Evolutionary conservation across 2,888 invertebrate species (phyloP).

Genomic region (Eumacrocentrus americanus): DNA sequence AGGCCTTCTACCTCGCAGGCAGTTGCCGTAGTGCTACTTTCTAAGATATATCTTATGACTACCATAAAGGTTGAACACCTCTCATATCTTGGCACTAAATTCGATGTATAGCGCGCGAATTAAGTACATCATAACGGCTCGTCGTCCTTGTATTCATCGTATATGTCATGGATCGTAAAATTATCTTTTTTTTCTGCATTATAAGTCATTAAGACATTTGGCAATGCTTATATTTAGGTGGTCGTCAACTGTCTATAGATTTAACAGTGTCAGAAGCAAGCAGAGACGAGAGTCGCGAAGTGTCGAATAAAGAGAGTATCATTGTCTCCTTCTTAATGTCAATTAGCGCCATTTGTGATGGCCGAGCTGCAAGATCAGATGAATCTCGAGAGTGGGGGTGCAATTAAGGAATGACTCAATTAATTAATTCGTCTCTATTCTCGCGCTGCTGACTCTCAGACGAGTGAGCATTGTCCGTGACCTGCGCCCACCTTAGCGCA

Average conservation of each 20-base stretch:
- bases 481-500: conserved; percentile 42
- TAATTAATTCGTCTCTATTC: conserved; percentile 53
- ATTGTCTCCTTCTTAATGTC: conserved; percentile 29
- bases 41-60: conserved; percentile 4
- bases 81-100: background rate
- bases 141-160: no score
- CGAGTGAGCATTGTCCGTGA: conserved; percentile 41
- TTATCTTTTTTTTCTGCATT: no score
- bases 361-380: conserved; percentile 24
- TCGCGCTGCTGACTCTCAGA: conserved; percentile 17
- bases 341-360: conserved; percentile 29
- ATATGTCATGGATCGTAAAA: no score
- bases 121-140: no score
- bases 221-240: no score
- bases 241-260: no score
- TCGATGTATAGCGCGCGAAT: background rate
- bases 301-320: no score
- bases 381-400: conserved; percentile 34
- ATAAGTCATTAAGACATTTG: no score
- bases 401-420: conserved; percentile 53
- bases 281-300: no score
- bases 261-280: no score
- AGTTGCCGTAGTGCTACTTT: background rate
- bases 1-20: conserved; percentile 13
- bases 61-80: background rate